Conservation (phyloP, 2,113 vertebrate species). For the Caretta caretta region DNA sequence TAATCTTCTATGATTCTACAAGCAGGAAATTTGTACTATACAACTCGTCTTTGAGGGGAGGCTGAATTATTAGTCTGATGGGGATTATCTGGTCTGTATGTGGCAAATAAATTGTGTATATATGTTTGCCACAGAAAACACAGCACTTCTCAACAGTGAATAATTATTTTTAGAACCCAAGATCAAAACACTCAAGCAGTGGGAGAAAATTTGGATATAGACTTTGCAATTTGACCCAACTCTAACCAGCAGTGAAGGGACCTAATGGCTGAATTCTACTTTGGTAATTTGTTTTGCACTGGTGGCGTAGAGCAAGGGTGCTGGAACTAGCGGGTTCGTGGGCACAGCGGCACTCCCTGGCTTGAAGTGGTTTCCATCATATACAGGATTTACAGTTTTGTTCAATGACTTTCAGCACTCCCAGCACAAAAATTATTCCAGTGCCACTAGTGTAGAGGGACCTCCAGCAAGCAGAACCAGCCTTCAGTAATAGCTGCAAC, state of each 20-base stretch:
- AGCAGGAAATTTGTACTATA: background rate
- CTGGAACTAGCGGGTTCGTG: no score
- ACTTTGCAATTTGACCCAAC: background rate
- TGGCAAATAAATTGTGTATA: background rate
- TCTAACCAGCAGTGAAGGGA: background rate
- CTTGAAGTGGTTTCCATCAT: no score
- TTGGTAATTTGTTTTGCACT: no score
- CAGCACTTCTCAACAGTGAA: background rate
- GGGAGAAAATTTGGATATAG: background rate
- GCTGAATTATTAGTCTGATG: background rate
- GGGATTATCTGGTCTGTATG: background rate
- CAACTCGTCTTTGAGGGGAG: background rate
- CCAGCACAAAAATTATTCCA: no score
- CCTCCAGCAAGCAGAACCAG: background rate
- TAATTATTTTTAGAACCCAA: background rate
- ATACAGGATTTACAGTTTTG: no score
- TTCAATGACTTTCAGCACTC: no score
- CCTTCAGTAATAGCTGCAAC: background rate
- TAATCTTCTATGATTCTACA: background rate
- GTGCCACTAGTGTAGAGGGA: background rate
- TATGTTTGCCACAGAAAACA: background rate
- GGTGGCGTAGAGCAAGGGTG: no score
- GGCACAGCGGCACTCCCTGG: no score
- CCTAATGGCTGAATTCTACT: background rate
- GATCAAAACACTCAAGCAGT: background rate